These are phyloP conservation scores for Ispidina picta DNA, from an alignment of 2,797 vertebrate genomes.

Conservation along the genomic window DNA sequence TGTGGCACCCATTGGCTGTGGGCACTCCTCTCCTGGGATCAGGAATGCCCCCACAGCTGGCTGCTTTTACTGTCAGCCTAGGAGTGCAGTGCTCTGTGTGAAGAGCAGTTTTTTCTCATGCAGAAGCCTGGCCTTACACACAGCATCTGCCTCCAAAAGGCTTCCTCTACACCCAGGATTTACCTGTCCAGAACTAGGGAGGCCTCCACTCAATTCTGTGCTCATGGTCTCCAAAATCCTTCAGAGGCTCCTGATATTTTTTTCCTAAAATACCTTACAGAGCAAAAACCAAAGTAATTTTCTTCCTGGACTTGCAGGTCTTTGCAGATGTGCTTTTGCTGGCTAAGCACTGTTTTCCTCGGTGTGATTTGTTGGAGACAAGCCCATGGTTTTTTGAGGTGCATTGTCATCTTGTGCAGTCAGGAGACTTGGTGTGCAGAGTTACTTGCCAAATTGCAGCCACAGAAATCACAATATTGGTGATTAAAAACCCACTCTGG, in stretches of 20 bases:
- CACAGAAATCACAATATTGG: background rate
- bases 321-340: background rate
- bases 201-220: background rate
- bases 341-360: background rate
- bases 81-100: background rate
- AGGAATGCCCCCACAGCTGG: background rate
- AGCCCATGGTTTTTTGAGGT: background rate
- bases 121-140: background rate
- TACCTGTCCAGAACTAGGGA: background rate
- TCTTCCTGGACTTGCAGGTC: background rate
- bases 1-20: rapidly evolving
- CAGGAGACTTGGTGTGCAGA: background rate
- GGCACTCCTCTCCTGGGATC: background rate
- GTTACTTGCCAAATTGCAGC: background rate
- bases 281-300: background rate
- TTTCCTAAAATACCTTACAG: background rate
- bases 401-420: background rate
- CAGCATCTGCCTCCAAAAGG: background rate
- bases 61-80: background rate
- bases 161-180: background rate
- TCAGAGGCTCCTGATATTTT: background rate
- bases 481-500: background rate
- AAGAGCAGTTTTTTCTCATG: background rate
- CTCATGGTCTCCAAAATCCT: background rate
- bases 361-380: background rate